Base-by-base conservation (phyloP, 1,140 invertebrate species). In the Pogonus chalceus region DNA sequence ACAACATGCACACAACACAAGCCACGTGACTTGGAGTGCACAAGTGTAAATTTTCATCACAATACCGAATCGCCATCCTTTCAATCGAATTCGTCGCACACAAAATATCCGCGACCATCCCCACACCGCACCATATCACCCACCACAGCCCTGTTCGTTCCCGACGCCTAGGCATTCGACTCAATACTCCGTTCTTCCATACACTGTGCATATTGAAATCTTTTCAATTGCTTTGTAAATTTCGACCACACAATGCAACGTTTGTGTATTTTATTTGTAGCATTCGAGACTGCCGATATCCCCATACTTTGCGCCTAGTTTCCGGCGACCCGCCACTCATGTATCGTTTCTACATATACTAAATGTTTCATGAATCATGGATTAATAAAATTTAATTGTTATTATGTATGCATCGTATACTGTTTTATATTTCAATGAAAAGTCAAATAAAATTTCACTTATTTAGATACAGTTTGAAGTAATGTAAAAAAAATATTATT, bases 41-140 rank as follows among this genome's bases (percentile, higher is more conserved):
- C 65, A 66, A 68, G 66, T 68, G 66, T 68, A 67, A 68, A 68
- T 68, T 68, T 68, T 68, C 66, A 68, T 67, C 65, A 68, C 64
- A 68, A 68, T 66, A 56, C 58, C 57, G 54, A 56, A 58, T 56
- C 54, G 55, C 53, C 54, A 46, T 49, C 55, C 43, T 58, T 58
- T 55, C 55, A 58, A 53, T 56, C 49, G 53, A 57, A 57, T 51
- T 57, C 43, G 37, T 43, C 37, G 37, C 57, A 62, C 56, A 67
- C 60, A 65, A 43, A 64, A 67, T 65, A 64, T 64, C 62, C 62
- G 65, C 63, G 61, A 62, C 66, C 65, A 64, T 60, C 23, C 58
- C 46, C 61, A 58, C 58, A 61, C 57, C 21, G n/a, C 24, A 50
- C 20, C 12, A 2, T n/a, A 18, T 14, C 39, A 18, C 18, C 10